These are phyloP conservation scores for Zosterops hypoxanthus DNA, from an alignment of 2,113 vertebrate genomes.

Conservation along the genomic window DNA sequence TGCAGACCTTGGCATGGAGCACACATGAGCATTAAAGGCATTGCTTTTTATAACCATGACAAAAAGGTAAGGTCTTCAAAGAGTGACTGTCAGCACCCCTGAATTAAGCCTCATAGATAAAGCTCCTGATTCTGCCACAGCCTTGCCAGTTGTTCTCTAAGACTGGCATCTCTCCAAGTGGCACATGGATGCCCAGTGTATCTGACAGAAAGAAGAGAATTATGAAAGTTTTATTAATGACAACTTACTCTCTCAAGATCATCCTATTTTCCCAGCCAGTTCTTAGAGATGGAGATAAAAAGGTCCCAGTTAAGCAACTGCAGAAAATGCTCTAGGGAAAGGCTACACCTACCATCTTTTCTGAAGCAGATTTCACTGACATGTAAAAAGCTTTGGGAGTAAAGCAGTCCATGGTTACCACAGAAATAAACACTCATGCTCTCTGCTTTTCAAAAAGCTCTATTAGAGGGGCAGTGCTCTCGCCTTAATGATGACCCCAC, in stretches of 20 bases:
- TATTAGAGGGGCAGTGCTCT: neutral
- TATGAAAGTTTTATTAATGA: neutral
- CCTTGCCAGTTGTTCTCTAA: slow-evolving; percentile 47
- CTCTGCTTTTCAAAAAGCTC: neutral
- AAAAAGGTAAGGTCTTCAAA: neutral
- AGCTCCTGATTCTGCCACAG: neutral
- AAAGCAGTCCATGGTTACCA: neutral
- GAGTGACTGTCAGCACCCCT: neutral
- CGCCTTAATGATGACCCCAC: neutral
- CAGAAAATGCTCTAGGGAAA: neutral
- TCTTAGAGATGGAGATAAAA: neutral
- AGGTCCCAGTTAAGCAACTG: neutral
- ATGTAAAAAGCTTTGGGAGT: neutral
- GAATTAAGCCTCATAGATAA: neutral
- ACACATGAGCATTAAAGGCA: neutral
- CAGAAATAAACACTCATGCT: neutral
- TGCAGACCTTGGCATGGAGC: neutral
- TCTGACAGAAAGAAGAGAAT: neutral
- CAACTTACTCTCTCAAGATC: neutral
- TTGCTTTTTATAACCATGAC: neutral
- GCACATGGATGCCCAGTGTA: neutral
- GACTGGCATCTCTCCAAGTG: slow-evolving; percentile 8
- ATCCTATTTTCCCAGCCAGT: neutral
- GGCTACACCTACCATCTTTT: neutral
- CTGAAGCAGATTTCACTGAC: neutral